These are phyloP conservation scores for Echiichthys vipera DNA, from an alignment of 2,797 vertebrate species.

Conservation along the genomic window DNA sequence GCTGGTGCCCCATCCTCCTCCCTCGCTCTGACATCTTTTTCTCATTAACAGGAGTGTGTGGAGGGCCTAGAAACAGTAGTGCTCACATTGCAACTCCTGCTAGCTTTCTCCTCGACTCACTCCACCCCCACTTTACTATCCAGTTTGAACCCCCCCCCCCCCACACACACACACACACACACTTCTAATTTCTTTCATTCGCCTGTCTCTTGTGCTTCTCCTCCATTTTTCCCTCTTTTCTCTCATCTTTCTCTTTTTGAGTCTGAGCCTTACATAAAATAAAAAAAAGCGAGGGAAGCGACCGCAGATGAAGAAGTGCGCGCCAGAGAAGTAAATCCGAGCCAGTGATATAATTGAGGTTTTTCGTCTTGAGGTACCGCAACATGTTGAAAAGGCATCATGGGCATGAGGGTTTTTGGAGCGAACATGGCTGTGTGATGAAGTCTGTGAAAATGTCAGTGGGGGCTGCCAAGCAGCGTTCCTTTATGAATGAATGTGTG, in stretches of 20 bases:
- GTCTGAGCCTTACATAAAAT: not conserved
- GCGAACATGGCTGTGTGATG: conserved; percentile 33
- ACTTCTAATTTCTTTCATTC: conserved; percentile 28
- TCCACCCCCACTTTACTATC: conserved; percentile 51
- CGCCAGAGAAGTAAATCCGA: conserved; percentile 35
- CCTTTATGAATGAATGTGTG: conserved; percentile 56
- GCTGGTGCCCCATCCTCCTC: conserved; percentile 59
- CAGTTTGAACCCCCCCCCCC: not conserved
- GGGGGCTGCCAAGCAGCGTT: conserved; percentile 27
- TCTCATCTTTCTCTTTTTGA: conserved; percentile 35
- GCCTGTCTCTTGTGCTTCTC: conserved; percentile 20
- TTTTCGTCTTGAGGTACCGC: conserved; percentile 63
- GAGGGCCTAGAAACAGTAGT: conserved; percentile 82
- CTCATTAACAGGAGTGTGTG: conserved; percentile 83
- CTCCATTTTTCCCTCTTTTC: conserved; percentile 25
- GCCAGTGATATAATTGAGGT: conserved; percentile 73
- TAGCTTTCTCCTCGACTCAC: conserved; percentile 25
- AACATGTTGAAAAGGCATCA: conserved; percentile 80
- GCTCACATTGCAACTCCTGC: conserved; percentile 78
- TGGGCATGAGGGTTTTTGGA: conserved; percentile 32
- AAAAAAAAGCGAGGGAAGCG: conserved; percentile 21
- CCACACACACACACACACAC: too few relatives aligned
- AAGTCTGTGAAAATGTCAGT: conserved; percentile 41
- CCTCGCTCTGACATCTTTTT: conserved; percentile 82
- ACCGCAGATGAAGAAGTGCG: conserved; percentile 50